These are phyloP conservation scores for Scarus forsteni DNA, from an alignment of 2,797 vertebrate species.

Conservation along the genomic window DNA sequence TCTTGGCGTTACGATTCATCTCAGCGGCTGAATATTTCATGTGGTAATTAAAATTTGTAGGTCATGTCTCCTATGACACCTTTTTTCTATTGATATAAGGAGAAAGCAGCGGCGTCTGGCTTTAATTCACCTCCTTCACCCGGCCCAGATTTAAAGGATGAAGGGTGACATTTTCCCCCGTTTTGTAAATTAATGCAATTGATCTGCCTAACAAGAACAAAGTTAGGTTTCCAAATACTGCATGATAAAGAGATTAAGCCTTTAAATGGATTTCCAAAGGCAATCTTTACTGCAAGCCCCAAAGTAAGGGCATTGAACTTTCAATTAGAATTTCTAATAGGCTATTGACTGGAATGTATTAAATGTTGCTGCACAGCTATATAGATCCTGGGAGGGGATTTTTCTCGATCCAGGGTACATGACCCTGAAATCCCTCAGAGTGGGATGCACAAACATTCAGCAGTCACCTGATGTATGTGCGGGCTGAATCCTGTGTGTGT, in stretches of 20 bases:
- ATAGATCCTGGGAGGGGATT: constrained; percentile 88
- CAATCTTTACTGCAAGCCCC: constrained; percentile 91
- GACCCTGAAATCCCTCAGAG: constrained; percentile 80
- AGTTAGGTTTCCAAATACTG: constrained; percentile 97
- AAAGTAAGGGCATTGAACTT: constrained; percentile 93
- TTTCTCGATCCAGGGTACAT: constrained; percentile 78
- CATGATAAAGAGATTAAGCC: constrained; percentile 98
- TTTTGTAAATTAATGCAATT: constrained; percentile 98
- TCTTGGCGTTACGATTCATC: constrained; percentile 78
- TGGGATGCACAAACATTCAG: constrained; percentile 51
- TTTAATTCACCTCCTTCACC: constrained; percentile 86
- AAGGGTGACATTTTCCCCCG: constrained; percentile 96
- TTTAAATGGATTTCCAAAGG: constrained; percentile 95
- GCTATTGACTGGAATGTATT: constrained; percentile 96
- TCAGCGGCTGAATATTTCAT: constrained; percentile 92
- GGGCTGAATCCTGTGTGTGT: constrained; percentile 47
- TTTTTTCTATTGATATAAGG: constrained; percentile 88
- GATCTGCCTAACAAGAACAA: constrained; percentile 97
- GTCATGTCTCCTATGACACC: constrained; percentile 94
- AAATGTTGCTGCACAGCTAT: constrained; percentile 91
- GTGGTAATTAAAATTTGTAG: constrained; percentile 98
- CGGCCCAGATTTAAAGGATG: constrained; percentile 92
- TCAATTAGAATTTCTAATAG: constrained; percentile 99
- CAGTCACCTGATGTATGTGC: constrained; percentile 48
- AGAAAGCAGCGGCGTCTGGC: constrained; percentile 83